phyloP scores from a whole-genome alignment of 2,113 vertebrate genomes.

The Trogon melanurus region DNA sequence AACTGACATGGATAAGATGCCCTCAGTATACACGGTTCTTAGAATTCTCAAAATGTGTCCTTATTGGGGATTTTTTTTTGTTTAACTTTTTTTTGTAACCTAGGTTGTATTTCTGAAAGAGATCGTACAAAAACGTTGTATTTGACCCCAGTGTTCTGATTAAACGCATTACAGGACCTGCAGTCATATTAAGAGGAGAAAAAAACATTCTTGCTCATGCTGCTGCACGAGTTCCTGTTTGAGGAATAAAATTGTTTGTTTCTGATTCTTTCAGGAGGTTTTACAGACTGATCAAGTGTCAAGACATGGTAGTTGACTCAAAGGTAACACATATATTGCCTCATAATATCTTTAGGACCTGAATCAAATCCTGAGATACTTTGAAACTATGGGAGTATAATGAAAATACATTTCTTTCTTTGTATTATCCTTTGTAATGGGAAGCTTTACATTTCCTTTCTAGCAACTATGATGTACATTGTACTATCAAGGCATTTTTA shows the following conservation, averaged over 20 bases:
- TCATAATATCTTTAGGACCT: conserved; percentile 50
- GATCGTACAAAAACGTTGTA: not conserved
- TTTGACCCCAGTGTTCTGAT: not conserved
- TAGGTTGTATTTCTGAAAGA: not conserved
- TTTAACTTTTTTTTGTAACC: not conserved
- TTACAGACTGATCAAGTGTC: conserved; percentile 57
- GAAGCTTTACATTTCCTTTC: not conserved
- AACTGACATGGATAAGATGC: not conserved
- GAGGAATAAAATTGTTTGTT: conserved; percentile 60
- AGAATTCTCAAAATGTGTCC: not conserved
- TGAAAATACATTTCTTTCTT: conserved; percentile 56
- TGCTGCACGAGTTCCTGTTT: not conserved
- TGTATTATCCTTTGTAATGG: conserved; percentile 27
- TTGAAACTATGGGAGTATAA: conserved; percentile 60
- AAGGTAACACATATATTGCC: conserved; percentile 55
- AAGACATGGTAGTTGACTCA: conserved; percentile 62
- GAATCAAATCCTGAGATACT: conserved; percentile 59
- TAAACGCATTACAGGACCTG: conserved; percentile 16
- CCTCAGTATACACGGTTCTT: not conserved
- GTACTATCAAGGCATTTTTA: conserved; percentile 50
- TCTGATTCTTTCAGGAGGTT: conserved; percentile 53
- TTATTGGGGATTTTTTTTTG: not conserved
- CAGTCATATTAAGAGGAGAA: not conserved
- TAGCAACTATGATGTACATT: conserved; percentile 15
- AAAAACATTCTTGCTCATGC: not conserved